Evolutionary conservation across 2,797 vertebrate species (phyloP), one percentile per base, ranked within the genome.

Genomic region (Sarcoramphus papa): DNA sequence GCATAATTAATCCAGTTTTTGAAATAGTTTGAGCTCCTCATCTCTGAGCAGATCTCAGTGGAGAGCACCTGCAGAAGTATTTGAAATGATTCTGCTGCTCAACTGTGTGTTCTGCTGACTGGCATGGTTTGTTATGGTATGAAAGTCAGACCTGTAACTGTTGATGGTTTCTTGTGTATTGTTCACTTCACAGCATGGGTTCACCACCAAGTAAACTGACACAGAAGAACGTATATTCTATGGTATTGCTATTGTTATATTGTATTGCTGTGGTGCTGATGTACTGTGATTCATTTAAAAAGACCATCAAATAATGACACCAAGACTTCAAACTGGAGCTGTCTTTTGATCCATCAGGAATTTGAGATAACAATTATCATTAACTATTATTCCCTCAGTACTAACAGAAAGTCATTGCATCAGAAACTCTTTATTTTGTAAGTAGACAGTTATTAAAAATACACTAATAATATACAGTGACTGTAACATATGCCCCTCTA

Each of bases 381-480:
- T 96, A 97, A 95, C 92, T 97, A 78, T 19, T 65, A 95, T 81
- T 95, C 88, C 85, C 80, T 90, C 47, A 51, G 63, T 93, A 47
- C 45, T 47, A 47, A 47, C 94, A 86, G 92, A 88, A 94, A 96
- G 74, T 89, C 47, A 69, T 35, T 79, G 27, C 85, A 92, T 93
- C 77, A 82, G 86, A 85, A 96, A 86, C 64, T 65, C 62, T 92
- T 90, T 92, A 74, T 94, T 96, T 90, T 59, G 43, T 81, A 56
- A 94, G 79, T 78, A 95, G 96, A 93, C 84, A 87, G 91, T 93
- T 97, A 95, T 97, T 97, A 97, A 98, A 97, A 97, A 80, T 70
- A 33, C 86, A 96, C 94, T 96, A 96, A 97, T 97, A 97, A 97
- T 92, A 88, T 95, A 85, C 69, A 92, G 85, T 95, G 92, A 65